A percentile compares a stretch with the other conserved stretches of the same genome.
phyloP scores from a whole-genome alignment of 2,113 vertebrate species.

The Enhydra lutris region DNA sequence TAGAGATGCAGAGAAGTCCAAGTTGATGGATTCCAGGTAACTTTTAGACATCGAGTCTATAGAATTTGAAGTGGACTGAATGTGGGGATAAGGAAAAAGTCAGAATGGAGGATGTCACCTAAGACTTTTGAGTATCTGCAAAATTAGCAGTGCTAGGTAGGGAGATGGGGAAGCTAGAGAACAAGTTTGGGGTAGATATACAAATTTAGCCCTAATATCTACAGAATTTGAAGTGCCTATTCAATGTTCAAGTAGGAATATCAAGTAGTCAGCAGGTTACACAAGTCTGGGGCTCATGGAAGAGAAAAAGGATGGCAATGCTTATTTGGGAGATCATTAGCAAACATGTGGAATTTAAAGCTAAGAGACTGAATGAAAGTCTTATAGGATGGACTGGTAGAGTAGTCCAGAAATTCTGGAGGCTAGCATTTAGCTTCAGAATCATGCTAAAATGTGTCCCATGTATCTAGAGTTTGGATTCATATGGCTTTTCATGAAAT shows the following conservation, averaged over 20 bases:
- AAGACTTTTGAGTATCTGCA: background rate
- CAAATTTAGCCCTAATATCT: background rate
- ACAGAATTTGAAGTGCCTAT: background rate
- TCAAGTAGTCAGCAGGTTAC: background rate
- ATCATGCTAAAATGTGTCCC: background rate
- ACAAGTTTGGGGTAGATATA: background rate
- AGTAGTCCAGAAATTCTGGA: background rate
- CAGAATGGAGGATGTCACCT: background rate
- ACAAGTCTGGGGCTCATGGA: background rate
- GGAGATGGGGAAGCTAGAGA: background rate
- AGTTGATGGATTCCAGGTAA: background rate
- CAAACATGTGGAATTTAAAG: background rate
- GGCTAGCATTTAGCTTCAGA: background rate
- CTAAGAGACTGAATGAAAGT: background rate
- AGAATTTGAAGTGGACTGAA: background rate
- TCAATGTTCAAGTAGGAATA: background rate
- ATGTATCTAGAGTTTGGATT: background rate
- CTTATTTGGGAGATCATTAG: background rate
- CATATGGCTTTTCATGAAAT: background rate
- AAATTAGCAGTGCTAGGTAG: background rate
- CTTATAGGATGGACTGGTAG: background rate
- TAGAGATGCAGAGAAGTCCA: background rate
- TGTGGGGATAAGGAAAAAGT: background rate
- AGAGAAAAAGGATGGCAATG: background rate
- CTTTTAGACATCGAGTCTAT: background rate